These are phyloP conservation scores for Condylostylus longicornis DNA, from an alignment of 1,140 invertebrate genomes.

Conservation along the genomic window DNA sequence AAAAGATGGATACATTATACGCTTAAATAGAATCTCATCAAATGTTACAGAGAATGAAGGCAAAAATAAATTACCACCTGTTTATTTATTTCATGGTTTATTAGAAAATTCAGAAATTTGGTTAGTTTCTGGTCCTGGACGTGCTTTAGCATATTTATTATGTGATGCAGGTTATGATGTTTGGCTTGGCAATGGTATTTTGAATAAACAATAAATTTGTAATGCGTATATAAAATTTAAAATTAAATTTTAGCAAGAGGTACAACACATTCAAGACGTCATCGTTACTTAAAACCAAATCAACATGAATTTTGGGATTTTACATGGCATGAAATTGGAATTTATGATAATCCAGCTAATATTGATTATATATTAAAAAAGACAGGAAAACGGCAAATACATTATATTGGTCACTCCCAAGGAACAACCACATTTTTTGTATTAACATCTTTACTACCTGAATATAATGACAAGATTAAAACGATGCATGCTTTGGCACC, in stretches of 20 bases:
- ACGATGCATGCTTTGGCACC: conserved; percentile 42
- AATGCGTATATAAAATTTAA: conserved; percentile 46
- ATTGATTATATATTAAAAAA: conserved; percentile 46
- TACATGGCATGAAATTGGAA: conserved; percentile 50
- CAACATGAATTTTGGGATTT: conserved; percentile 44
- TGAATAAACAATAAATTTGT: conserved; percentile 53
- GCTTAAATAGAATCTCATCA: too few relatives aligned
- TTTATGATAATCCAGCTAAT: conserved; percentile 50
- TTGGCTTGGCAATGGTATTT: conserved; percentile 41
- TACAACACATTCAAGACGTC: conserved; percentile 46
- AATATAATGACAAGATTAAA: conserved; percentile 42
- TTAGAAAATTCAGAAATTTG: conserved; percentile 62
- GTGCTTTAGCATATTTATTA: conserved; percentile 39
- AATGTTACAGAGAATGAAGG: too few relatives aligned
- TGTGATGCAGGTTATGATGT: conserved; percentile 61
- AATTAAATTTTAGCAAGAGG: too few relatives aligned
- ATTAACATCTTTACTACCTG: conserved; percentile 35
- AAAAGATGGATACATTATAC: too few relatives aligned
- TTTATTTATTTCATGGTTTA: conserved; percentile 62
- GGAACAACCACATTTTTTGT: conserved; percentile 42
- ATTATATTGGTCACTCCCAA: conserved; percentile 50
- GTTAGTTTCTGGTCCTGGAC: conserved; percentile 48
- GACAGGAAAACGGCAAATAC: conserved; percentile 37
- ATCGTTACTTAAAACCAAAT: conserved; percentile 40
- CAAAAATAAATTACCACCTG: too few relatives aligned